These are phyloP conservation scores for Megastigmus dorsalis DNA, from an alignment of 2,888 invertebrate genomes.

Conservation along the genomic window DNA sequence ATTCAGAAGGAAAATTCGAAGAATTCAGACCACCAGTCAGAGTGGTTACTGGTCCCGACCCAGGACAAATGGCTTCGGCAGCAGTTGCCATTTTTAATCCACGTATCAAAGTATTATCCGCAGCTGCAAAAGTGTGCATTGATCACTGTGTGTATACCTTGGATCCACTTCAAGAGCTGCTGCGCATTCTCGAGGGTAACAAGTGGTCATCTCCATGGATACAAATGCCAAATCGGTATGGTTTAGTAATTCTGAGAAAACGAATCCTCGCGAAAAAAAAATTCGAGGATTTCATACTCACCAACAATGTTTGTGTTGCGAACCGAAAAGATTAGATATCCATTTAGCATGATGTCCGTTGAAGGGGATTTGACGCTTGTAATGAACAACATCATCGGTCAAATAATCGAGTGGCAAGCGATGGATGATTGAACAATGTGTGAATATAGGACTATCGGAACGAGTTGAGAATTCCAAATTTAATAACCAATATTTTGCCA, in stretches of 20 bases:
- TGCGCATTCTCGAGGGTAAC: neutral
- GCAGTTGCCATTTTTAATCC: constrained; percentile 12
- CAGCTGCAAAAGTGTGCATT: neutral
- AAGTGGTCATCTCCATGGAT: constrained; percentile 14
- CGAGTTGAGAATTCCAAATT: neutral
- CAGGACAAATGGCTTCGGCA: neutral
- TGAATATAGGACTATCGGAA: neutral
- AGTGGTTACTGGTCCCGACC: neutral
- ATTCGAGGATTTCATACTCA: constrained; percentile 24
- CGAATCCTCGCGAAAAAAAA: constrained; percentile 20
- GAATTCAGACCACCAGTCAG: neutral
- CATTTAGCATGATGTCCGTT: neutral
- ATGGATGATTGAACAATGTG: neutral
- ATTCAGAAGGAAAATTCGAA: neutral
- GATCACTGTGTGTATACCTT: constrained; percentile 9
- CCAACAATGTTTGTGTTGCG: constrained; percentile 7
- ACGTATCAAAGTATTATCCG: neutral
- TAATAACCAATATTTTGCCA: neutral
- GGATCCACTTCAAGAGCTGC: neutral
- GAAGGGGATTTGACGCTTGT: neutral
- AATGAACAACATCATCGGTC: neutral
- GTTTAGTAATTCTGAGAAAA: constrained; percentile 14
- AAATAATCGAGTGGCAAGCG: constrained; percentile 2
- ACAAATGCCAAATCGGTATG: constrained; percentile 17
- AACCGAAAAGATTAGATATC: constrained; percentile 33